Conservation (phyloP, 2,797 vertebrate genomes). For the Hafferia zeledoni region DNA sequence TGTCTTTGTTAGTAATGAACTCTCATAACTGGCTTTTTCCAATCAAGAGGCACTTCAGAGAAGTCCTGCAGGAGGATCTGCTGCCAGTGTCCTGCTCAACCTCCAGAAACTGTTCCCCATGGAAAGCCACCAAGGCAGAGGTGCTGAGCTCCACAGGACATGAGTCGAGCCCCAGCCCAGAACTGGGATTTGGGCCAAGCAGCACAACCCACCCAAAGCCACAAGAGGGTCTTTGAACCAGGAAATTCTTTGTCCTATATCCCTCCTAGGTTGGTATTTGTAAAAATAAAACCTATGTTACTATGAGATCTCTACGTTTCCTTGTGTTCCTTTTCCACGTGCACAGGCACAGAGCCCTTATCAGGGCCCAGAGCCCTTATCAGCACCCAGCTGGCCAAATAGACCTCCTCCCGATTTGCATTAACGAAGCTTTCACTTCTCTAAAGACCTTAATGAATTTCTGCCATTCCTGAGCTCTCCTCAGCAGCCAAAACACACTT, state of each 20-base stretch:
- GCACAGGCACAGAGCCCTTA: background rate
- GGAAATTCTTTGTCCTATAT: background rate
- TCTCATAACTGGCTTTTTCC: background rate
- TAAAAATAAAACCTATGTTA: background rate
- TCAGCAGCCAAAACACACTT: background rate
- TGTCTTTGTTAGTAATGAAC: background rate
- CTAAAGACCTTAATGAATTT: constrained; percentile 52
- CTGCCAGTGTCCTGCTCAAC: background rate
- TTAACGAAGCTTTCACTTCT: constrained; percentile 1
- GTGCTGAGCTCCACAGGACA: background rate
- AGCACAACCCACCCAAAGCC: background rate
- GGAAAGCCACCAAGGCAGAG: background rate
- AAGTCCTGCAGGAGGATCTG: background rate
- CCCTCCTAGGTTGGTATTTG: background rate
- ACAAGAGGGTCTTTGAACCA: fast-evolving
- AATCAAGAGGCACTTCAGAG: background rate
- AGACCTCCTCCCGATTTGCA: constrained; percentile 1
- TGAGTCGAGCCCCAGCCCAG: background rate
- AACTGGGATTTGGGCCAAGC: background rate
- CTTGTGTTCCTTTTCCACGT: background rate
- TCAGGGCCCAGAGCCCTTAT: background rate
- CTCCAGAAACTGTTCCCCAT: background rate
- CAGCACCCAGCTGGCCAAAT: background rate
- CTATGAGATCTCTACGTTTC: background rate
- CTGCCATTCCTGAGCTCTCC: constrained; percentile 11